phyloP scores from a whole-genome alignment of 1,140 invertebrate species.

The Stegodyphus dumicola region DNA sequence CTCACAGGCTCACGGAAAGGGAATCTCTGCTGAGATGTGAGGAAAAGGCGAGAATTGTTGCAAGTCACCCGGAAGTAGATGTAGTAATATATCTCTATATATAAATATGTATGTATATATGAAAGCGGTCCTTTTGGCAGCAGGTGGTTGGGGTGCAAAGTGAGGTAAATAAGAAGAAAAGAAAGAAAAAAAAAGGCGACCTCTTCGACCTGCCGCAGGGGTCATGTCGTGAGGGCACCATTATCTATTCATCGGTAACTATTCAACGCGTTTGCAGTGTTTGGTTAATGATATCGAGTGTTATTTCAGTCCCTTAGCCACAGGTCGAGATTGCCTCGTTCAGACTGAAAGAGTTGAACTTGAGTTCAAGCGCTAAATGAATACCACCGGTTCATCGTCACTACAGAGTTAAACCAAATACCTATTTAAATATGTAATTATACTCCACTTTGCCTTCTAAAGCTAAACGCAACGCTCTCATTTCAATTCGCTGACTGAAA shows the following conservation, averaged over 20 bases:
- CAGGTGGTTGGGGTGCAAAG: constrained; percentile 3
- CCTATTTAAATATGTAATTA: constrained; percentile 40
- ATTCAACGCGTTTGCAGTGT: constrained; percentile 31
- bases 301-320: constrained; percentile 31
- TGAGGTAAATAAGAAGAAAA: too few relatives aligned
- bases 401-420: background rate
- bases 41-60: background rate
- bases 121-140: constrained; percentile 9
- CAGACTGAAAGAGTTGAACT: constrained; percentile 40
- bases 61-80: too few relatives aligned
- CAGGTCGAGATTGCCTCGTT: constrained; percentile 16
- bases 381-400: constrained; percentile 11
- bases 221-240: constrained; percentile 47
- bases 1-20: background rate
- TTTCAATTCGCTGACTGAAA: background rate
- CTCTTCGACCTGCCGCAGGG: background rate
- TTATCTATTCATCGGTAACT: constrained; percentile 57
- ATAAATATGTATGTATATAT: too few relatives aligned
- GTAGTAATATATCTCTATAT: too few relatives aligned
- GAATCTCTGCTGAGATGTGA: constrained; percentile 12
- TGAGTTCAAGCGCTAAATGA: constrained; percentile 29
- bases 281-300: constrained; percentile 56
- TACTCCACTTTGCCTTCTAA: background rate
- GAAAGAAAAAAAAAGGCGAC: too few relatives aligned
- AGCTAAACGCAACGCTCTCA: constrained; percentile 3